phyloP scores from a whole-genome alignment of 2,888 invertebrate genomes.

The Anagyrus pseudococci region DNA sequence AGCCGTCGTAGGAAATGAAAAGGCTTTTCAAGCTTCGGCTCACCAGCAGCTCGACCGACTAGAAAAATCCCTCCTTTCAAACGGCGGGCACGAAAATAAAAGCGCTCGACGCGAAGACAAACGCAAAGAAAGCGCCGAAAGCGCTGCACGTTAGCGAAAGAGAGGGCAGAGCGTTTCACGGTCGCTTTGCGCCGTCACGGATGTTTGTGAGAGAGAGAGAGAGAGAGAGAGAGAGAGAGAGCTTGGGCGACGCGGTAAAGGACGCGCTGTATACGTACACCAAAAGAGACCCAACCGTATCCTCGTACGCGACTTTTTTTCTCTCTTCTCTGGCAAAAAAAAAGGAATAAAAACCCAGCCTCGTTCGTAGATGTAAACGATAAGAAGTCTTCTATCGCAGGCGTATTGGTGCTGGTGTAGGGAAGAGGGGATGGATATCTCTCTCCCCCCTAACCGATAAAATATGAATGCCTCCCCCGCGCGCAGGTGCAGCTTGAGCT shows the following conservation, averaged over 20 bases:
- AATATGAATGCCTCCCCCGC: constrained; percentile 36
- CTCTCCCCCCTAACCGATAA: constrained; percentile 33
- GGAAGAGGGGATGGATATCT: not conserved
- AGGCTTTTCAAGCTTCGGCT: not conserved
- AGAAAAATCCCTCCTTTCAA: not conserved
- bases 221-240: constrained; percentile 15
- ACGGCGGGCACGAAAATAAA: not conserved
- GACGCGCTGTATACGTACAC: no score
- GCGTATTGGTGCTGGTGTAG: no score
- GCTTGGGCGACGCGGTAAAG: constrained; percentile 20
- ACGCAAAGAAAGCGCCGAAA: not conserved
- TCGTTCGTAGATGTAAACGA: no score
- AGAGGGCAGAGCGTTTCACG: constrained; percentile 18
- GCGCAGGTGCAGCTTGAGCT: constrained; percentile 31
- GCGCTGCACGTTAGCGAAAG: not conserved
- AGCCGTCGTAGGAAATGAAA: no score
- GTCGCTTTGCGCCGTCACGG: constrained; percentile 15
- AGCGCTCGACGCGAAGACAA: not conserved
- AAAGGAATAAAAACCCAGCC: no score
- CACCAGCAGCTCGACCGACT: not conserved
- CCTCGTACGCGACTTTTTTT: no score
- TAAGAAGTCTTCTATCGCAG: no score
- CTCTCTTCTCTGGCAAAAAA: no score
- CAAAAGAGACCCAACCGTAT: no score
- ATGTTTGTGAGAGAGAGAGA: constrained; percentile 29